Evolutionary conservation across 2,797 vertebrate genomes (phyloP).

Genomic region (Eleutherodactylus coqui): DNA sequence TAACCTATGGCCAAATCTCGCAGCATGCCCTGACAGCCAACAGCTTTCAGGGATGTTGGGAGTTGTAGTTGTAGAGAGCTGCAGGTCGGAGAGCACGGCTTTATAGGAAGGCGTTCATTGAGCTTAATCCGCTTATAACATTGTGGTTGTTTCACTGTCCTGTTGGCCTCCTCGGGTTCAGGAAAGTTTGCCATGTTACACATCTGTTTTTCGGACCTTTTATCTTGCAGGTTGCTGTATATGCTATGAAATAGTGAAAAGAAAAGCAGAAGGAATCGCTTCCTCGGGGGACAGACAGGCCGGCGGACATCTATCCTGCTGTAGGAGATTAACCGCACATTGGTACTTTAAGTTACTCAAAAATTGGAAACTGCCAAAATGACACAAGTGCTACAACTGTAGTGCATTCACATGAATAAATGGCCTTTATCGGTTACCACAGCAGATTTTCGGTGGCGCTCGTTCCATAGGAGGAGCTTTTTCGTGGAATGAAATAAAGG

Average conservation of each 20-base stretch:
- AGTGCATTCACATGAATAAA: constrained; percentile 56
- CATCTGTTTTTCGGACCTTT: neutral
- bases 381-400: constrained; percentile 65
- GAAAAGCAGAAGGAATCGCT: neutral
- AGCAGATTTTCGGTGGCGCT: neutral
- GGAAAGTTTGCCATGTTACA: neutral
- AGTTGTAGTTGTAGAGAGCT: neutral
- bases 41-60: neutral
- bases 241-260: constrained; percentile 64
- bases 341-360: constrained; percentile 72
- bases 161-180: neutral
- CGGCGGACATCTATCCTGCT: constrained; percentile 64
- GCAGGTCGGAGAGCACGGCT: neutral
- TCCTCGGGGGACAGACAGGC: constrained; percentile 59
- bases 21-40: neutral
- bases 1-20: neutral
- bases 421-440: constrained; percentile 43
- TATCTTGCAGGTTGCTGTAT: constrained; percentile 70
- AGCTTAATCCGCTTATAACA: no score
- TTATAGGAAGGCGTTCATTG: neutral
- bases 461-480: neutral
- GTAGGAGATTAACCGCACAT: constrained; percentile 28
- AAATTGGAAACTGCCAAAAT: constrained; percentile 84
- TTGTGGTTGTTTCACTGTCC: neutral
- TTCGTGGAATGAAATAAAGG: neutral